Percentiles rank a stretch among this genome's conserved stretches.
phyloP scores from a whole-genome alignment of 2,113 vertebrate genomes.

The Eurystomus gularis region DNA sequence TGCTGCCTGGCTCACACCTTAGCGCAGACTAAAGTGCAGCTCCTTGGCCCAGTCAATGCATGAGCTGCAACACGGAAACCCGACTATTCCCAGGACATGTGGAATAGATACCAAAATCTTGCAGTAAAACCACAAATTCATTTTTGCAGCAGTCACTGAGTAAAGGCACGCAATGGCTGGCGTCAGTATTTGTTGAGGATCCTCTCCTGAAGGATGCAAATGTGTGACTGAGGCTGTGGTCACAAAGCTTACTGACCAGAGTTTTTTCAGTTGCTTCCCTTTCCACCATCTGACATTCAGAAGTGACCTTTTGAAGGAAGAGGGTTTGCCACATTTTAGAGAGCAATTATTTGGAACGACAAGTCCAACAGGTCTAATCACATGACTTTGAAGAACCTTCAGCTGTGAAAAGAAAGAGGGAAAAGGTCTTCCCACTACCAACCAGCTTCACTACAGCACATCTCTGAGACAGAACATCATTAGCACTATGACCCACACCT shows the following conservation, averaged over 20 bases:
- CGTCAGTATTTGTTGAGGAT: not conserved
- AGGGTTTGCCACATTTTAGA: not conserved
- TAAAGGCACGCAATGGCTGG: not conserved
- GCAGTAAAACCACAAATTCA: not conserved
- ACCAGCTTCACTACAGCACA: not conserved
- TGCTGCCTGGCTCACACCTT: not conserved
- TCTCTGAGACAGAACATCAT: not conserved
- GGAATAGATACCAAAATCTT: accelerated
- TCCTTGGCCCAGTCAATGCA: accelerated
- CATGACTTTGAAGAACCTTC: accelerated
- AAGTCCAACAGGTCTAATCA: not conserved
- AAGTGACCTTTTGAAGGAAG: not conserved
- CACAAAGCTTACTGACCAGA: not conserved
- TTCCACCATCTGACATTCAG: not conserved
- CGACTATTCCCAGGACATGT: accelerated
- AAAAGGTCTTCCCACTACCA: not conserved
- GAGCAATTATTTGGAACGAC: not conserved
- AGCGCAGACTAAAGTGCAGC: not conserved
- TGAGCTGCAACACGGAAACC: accelerated
- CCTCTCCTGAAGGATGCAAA: not conserved
- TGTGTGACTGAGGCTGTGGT: not conserved
- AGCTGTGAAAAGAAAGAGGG: not conserved
- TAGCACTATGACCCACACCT: not conserved
- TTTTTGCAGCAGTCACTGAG: not conserved
- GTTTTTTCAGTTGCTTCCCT: too few species aligned